Percentiles rank a stretch among this genome's conserved stretches.
Conservation (phyloP, 2,888 invertebrate genomes). For the Lasioglossum calceatum region DNA sequence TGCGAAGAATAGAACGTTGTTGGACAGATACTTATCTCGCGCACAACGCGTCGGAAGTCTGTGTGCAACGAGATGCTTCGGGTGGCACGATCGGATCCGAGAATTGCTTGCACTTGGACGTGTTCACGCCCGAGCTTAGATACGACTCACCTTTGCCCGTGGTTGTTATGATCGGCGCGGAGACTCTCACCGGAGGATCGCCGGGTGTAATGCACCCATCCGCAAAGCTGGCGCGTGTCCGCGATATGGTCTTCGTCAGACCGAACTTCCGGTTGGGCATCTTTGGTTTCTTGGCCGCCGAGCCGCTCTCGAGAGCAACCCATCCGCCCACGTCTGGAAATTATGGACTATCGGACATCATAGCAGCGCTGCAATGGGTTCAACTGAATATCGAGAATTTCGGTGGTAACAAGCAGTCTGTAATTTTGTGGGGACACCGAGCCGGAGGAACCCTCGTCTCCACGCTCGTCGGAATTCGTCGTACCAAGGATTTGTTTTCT, state of each 20-base stretch:
- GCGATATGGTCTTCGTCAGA: conserved; percentile 93
- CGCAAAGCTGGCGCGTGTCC: conserved; percentile 90
- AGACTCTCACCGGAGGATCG: conserved; percentile 91
- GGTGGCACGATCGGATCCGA: conserved; percentile 90
- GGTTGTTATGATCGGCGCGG: conserved; percentile 92
- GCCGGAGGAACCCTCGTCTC: conserved; percentile 94
- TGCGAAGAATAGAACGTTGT: conserved; percentile 89
- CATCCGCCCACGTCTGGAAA: conserved; percentile 93
- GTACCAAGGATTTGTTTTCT: conserved; percentile 89
- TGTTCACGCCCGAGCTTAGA: conserved; percentile 92
- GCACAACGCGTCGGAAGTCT: conserved; percentile 88
- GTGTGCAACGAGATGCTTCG: conserved; percentile 89
- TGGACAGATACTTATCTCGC: conserved; percentile 91
- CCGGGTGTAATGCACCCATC: conserved; percentile 91
- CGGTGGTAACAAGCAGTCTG: conserved; percentile 91
- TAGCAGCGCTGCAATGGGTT: conserved; percentile 92
- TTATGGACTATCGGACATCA: conserved; percentile 93
- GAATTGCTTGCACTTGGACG: conserved; percentile 93
- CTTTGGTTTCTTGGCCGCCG: conserved; percentile 92
- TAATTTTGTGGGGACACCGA: conserved; percentile 93
- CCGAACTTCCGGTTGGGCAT: conserved; percentile 91
- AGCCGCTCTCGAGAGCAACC: conserved; percentile 88
- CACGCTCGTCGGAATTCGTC: conserved; percentile 88
- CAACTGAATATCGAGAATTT: conserved; percentile 93
- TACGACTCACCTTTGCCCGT: conserved; percentile 93